Evolutionary conservation across 2,797 vertebrate species (phyloP).

Genomic region (Chromobotia macracanthus): DNA sequence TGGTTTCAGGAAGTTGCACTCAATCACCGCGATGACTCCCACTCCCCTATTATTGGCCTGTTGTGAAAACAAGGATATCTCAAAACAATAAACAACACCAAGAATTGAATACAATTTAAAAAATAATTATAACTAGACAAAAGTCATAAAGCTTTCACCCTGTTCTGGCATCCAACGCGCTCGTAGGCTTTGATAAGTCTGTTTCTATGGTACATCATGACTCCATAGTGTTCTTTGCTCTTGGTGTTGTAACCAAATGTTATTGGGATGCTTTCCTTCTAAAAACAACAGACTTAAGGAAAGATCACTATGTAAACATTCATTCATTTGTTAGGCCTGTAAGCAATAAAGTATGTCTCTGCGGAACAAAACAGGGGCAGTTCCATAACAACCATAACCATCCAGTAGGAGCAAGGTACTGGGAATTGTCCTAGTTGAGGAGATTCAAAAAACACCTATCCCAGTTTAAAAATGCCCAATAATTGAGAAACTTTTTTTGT

Average conservation of each 20-base stretch:
- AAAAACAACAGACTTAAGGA: constrained; percentile 74
- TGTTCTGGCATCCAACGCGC: constrained; percentile 89
- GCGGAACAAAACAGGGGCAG: too few species aligned
- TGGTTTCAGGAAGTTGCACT: constrained; percentile 92
- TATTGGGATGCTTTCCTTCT: constrained; percentile 82
- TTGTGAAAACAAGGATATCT: constrained; percentile 10
- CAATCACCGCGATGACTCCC: constrained; percentile 92
- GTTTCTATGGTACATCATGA: constrained; percentile 99
- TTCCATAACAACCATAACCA: too few species aligned
- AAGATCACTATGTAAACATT: constrained; percentile 6
- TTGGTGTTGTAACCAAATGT: constrained; percentile 95
- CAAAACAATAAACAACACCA: constrained; percentile 6
- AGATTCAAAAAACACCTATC: too few species aligned
- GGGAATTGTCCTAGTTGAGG: too few species aligned
- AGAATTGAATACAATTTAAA: not conserved
- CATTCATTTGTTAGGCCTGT: too few species aligned
- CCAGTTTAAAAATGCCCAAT: too few species aligned
- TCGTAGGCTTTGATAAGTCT: constrained; percentile 96
- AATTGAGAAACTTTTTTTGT: too few species aligned
- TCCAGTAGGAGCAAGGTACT: too few species aligned
- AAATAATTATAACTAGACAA: too few species aligned
- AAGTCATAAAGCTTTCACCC: constrained; percentile 72
- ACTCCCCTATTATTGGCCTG: constrained; percentile 89
- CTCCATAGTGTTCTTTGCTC: constrained; percentile 93
- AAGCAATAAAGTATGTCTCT: too few species aligned